These are phyloP conservation scores for Drosophila setifemur DNA, from an alignment of 1,140 invertebrate species.

Conservation along the genomic window DNA sequence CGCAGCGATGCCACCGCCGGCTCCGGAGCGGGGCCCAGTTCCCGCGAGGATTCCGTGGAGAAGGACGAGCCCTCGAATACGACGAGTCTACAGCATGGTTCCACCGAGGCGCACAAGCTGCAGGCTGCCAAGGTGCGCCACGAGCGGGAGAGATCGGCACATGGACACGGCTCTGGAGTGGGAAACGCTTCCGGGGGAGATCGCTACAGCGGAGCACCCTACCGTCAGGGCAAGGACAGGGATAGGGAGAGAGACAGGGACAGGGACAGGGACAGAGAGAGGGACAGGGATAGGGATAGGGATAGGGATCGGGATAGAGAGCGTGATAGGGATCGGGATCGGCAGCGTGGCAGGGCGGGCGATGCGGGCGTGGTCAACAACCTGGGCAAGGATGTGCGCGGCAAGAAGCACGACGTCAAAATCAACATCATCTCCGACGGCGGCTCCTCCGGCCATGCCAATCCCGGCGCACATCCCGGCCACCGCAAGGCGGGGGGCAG, in stretches of 20 bases:
- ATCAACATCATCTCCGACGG: conserved; percentile 79
- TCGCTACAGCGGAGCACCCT: conserved; percentile 53
- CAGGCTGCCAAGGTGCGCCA: conserved; percentile 8
- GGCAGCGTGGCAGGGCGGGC: conserved; percentile 47
- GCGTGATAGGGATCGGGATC: too few relatives aligned
- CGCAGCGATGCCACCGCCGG: conserved; percentile 44
- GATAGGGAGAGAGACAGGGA: conserved; percentile 9
- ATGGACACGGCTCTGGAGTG: conserved; percentile 28
- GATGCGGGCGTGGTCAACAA: conserved; percentile 68
- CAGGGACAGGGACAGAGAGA: neutral
- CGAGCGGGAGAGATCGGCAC: conserved; percentile 26
- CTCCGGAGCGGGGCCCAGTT: conserved; percentile 12
- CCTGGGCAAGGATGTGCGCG: conserved; percentile 63
- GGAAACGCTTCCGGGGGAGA: conserved; percentile 10
- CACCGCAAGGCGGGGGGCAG: conserved; percentile 27
- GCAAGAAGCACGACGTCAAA: conserved; percentile 77
- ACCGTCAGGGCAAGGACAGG: conserved; percentile 41
- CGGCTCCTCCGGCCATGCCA: conserved; percentile 33
- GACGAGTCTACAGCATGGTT: conserved; percentile 26
- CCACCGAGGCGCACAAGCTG: neutral
- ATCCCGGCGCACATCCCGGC: neutral
- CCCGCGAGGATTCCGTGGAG: conserved; percentile 67
- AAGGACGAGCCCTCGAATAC: conserved; percentile 71
- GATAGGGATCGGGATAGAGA: conserved; percentile 20
- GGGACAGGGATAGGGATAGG: conserved; percentile 5